Percentiles rank a stretch among this genome's conserved stretches.
Conservation (phyloP, 2,888 invertebrate genomes). For the Pterobdella sp. region DNA sequence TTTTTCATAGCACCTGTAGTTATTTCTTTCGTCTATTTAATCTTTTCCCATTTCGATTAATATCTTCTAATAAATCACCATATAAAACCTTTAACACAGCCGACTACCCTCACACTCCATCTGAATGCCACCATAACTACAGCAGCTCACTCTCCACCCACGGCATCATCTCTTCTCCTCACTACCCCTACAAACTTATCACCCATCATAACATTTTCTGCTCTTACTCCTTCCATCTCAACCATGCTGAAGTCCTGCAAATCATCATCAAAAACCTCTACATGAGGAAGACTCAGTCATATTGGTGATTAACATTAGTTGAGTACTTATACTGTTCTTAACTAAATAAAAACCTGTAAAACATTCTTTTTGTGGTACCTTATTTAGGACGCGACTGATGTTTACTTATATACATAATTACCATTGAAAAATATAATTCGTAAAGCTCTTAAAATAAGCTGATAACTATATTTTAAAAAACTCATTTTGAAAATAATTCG, state of each 20-base stretch:
- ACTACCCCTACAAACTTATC: not conserved
- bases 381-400: not conserved
- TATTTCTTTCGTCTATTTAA: too few species aligned
- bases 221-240: constrained; percentile 2
- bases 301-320: too few species aligned
- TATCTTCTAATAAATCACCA: not conserved
- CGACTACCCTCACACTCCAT: not conserved
- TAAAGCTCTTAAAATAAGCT: not conserved
- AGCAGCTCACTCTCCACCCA: not conserved
- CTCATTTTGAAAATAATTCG: too few species aligned
- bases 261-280: too few species aligned
- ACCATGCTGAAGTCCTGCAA: not conserved
- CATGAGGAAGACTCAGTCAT: too few species aligned
- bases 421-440: too few species aligned
- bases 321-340: too few species aligned
- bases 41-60: not conserved
- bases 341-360: too few species aligned
- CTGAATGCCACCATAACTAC: not conserved
- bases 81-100: not conserved
- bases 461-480: not conserved
- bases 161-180: not conserved
- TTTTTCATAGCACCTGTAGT: too few species aligned
- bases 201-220: not conserved
- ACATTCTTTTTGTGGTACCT: not conserved
- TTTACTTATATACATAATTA: not conserved